phyloP scores from a whole-genome alignment of 2,888 invertebrate genomes.

The Machimus rusticus region DNA sequence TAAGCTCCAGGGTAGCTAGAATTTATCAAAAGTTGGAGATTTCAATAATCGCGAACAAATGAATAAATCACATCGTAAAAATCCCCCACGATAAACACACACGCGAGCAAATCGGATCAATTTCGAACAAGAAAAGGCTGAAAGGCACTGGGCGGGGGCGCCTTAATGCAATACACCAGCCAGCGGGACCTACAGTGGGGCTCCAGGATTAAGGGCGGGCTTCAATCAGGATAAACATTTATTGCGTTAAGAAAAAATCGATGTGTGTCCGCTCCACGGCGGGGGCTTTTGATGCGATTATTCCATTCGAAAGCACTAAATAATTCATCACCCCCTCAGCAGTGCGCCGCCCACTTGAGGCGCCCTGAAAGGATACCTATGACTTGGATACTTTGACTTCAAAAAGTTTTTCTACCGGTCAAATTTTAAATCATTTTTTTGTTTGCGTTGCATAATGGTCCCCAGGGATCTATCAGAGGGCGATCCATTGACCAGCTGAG shows the following conservation, averaged over 20 bases:
- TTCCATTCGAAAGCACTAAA: slow-evolving; percentile 39
- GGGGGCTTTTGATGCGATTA: slow-evolving; percentile 33
- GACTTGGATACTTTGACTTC: slow-evolving; percentile 1
- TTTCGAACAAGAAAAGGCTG: background rate
- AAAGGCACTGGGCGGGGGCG: background rate
- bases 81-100: background rate
- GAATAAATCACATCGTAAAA: background rate
- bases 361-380: background rate
- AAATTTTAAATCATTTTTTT: slow-evolving; percentile 6
- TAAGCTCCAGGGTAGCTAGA: background rate
- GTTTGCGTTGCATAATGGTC: background rate
- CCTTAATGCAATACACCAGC: background rate
- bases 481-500: background rate
- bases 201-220: background rate
- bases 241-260: slow-evolving; percentile 39
- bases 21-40: background rate
- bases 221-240: slow-evolving; percentile 18
- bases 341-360: background rate
- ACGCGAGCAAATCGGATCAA: slow-evolving; percentile 18
- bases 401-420: background rate
- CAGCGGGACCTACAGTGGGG: background rate
- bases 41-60: background rate
- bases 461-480: background rate
- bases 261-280: background rate
- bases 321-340: slow-evolving; percentile 27